phyloP scores from a whole-genome alignment of 2,797 vertebrate genomes.

The Myoxocephalus aenaeus region DNA sequence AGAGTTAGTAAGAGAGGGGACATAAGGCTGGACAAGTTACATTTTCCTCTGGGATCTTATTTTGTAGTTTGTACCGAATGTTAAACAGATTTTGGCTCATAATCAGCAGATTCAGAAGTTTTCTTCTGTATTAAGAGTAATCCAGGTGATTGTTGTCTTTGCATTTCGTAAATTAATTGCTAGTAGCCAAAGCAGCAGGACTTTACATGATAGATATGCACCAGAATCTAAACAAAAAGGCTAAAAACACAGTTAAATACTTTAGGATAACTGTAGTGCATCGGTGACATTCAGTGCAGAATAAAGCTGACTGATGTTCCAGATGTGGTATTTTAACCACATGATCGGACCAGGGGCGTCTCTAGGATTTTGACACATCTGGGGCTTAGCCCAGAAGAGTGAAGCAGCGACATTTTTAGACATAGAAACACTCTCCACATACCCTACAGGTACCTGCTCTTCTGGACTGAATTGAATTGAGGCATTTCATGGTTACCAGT shows the following conservation, averaged over 20 bases:
- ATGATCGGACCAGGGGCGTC: too few species aligned
- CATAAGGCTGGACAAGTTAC: background rate
- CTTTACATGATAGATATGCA: background rate
- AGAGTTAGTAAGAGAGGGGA: constrained; percentile 1
- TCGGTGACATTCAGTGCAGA: too few species aligned
- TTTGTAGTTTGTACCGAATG: background rate
- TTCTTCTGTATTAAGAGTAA: background rate
- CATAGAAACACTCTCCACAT: too few species aligned
- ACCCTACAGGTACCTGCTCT: too few species aligned
- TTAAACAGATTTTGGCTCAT: background rate
- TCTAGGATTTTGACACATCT: too few species aligned
- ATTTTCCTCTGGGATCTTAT: background rate
- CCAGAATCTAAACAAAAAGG: background rate
- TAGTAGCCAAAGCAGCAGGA: background rate
- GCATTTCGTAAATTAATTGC: background rate
- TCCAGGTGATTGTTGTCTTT: background rate
- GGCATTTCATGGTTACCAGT: too few species aligned
- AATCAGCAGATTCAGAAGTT: background rate
- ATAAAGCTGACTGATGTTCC: background rate
- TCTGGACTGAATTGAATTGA: too few species aligned
- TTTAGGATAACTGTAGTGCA: background rate
- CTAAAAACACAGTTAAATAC: background rate
- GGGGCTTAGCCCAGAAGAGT: too few species aligned
- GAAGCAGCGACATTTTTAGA: too few species aligned
- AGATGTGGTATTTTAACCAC: background rate